These are phyloP conservation scores for Melanotaenia duboulayi DNA, from an alignment of 2,113 vertebrate species.

Conservation along the genomic window DNA sequence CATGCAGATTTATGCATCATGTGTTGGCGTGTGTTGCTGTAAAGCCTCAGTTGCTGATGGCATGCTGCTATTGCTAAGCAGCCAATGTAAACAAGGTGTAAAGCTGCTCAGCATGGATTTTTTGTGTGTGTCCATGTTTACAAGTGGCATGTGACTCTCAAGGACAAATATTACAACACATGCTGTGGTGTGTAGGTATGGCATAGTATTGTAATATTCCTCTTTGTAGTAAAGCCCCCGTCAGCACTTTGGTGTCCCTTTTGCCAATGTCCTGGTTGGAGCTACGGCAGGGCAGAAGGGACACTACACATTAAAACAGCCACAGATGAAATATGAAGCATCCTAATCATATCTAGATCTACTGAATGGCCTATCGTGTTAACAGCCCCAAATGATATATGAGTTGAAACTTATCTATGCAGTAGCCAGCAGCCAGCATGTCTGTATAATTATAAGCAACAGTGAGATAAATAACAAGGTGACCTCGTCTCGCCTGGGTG, in stretches of 20 bases:
- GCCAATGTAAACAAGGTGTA: conserved; percentile 12
- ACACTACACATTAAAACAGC: conserved; percentile 16
- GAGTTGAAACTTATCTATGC: conserved; percentile 45
- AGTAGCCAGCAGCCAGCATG: conserved; percentile 17
- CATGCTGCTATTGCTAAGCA: background rate
- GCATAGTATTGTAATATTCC: conserved; percentile 1
- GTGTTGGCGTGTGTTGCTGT: background rate
- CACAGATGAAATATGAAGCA: conserved; percentile 54
- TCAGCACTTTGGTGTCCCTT: conserved; percentile 33
- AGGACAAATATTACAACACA: conserved; percentile 13
- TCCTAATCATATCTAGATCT: conserved; percentile 44
- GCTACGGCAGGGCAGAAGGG: conserved; percentile 14
- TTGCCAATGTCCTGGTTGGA: conserved; percentile 18
- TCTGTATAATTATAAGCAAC: conserved; percentile 42
- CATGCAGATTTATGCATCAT: conserved; percentile 9
- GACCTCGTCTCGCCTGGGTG: conserved; percentile 26
- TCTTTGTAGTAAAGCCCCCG: background rate
- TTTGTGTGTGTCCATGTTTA: conserved; percentile 7
- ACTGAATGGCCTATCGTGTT: conserved; percentile 52
- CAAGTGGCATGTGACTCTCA: conserved; percentile 15
- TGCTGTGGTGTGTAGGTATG: background rate
- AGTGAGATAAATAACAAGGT: conserved; percentile 58
- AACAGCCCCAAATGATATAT: conserved; percentile 51
- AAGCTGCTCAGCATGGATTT: conserved; percentile 4
- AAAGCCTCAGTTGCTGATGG: conserved; percentile 6